Base-by-base conservation (phyloP, 1,140 invertebrate genomes). In the Anadara kagoshimensis region DNA sequence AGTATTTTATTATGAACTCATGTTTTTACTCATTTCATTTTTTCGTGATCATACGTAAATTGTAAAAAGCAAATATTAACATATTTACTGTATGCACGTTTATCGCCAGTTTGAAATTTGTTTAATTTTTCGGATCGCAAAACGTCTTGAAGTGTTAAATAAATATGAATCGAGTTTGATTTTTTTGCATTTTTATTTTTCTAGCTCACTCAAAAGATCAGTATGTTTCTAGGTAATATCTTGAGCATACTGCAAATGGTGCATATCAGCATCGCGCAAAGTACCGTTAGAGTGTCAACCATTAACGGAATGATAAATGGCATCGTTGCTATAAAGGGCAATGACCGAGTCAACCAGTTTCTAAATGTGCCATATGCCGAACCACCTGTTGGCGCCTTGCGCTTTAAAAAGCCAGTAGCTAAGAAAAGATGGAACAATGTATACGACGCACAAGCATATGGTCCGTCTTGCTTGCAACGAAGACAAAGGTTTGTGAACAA, bases 291-390 rank as follows among this genome's bases (percentile, higher is more conserved):
- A 22, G 61, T 71, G 5, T 18, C 36, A 10, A 71, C 61, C n/a
- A 56, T 16, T 53, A 24, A 56, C 11, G 69, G 69, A 12, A 20
- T 29, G 41, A 24, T 71, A 14, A 29, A 71, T 20, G 69, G 69
- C 5, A 53, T 26, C 20, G 8, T n/a, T 12, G 49, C 24, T 20
- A 53, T 36, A 0, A 41, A 24, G 18, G 41, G 22, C 4, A 54
- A 54, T 20, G 36, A 43, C 3, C 10, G 4, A 24, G 59, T 71
- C 16, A 56, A 63, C 56, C 59, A 56, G 16, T 71, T 71, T 57
- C 47, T 63, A 12, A 71, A 63, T 41, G 36, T 71, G 26, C 65
- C 69, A 41, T 64, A 63, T 64, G 47, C 69, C 18, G 16, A 51
- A 63, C 47, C 74, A 57, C 65, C 74, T 44, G 18, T 58, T 4